Evolutionary conservation across 1,140 invertebrate species (phyloP).

Genomic region (Aricia agestis): DNA sequence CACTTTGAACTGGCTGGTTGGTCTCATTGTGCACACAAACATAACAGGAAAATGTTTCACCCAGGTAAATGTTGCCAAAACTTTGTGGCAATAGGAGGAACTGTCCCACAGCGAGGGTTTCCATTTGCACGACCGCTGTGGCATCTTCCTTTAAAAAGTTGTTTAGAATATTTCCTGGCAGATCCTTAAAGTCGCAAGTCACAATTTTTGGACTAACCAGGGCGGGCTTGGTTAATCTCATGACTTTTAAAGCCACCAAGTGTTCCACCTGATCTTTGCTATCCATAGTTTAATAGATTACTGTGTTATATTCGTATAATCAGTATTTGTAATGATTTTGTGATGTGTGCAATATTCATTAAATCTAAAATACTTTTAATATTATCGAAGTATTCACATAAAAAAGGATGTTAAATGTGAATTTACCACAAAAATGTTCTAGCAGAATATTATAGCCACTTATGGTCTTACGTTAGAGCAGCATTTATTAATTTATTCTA

Average conservation of each 20-base stretch:
- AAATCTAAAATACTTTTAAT: too few relatives aligned
- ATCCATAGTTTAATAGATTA: constrained; percentile 49
- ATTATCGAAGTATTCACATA: too few relatives aligned
- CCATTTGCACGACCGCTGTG: constrained; percentile 84
- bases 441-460: too few relatives aligned
- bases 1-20: constrained; percentile 86
- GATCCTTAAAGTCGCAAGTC: constrained; percentile 89
- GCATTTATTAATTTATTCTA: too few relatives aligned
- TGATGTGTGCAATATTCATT: too few relatives aligned
- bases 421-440: too few relatives aligned
- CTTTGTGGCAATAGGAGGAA: constrained; percentile 95
- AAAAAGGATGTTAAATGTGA: too few relatives aligned
- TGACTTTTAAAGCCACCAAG: constrained; percentile 83
- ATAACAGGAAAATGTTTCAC: constrained; percentile 98
- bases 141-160: constrained; percentile 87
- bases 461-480: too few relatives aligned
- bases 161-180: constrained; percentile 87
- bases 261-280: constrained; percentile 68
- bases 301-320: too few relatives aligned
- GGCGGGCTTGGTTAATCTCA: constrained; percentile 93
- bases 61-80: constrained; percentile 90
- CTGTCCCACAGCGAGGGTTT: constrained; percentile 89
- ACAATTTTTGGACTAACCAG: constrained; percentile 87
- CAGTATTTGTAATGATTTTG: too few relatives aligned
- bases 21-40: constrained; percentile 98